Percentiles rank a stretch among this genome's conserved stretches.
phyloP scores from a whole-genome alignment of 2,888 invertebrate genomes.

The Megamerina dolium region DNA sequence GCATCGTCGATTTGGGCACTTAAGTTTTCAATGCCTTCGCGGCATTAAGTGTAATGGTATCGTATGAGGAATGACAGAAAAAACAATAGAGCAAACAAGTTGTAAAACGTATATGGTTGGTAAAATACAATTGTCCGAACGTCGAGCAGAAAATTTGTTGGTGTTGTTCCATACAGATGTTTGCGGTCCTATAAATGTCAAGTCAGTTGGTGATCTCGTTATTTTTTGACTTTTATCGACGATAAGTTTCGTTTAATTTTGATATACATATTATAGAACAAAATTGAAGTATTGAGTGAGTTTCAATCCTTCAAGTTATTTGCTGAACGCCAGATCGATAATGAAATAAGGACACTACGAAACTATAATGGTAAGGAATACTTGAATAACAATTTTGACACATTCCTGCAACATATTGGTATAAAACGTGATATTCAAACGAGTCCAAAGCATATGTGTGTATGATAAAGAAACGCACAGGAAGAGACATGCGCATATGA shows the following conservation, averaged over 20 bases:
- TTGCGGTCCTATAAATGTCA: constrained; percentile 18
- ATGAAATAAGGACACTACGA: constrained; percentile 8
- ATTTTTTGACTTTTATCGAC: constrained; percentile 21
- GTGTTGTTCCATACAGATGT: constrained; percentile 19
- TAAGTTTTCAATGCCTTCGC: constrained; percentile 10
- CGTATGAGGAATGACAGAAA: constrained; percentile 6
- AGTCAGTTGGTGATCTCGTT: constrained; percentile 19
- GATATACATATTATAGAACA: constrained; percentile 20
- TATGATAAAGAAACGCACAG: constrained; percentile 5
- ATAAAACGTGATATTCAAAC: constrained; percentile 6
- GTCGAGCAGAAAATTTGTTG: constrained; percentile 9
- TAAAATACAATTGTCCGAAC: constrained; percentile 13
- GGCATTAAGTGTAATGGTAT: constrained; percentile 7
- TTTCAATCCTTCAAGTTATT: constrained; percentile 17
- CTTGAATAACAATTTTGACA: too few species aligned
- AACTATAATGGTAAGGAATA: too few species aligned
- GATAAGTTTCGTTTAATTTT: constrained; percentile 14
- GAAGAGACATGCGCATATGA: too few species aligned
- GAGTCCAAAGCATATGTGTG: constrained; percentile 4
- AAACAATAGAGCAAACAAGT: background rate
- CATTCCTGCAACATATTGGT: too few species aligned
- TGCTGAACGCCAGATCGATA: constrained; percentile 12
- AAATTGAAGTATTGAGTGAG: constrained; percentile 13
- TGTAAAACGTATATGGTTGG: constrained; percentile 15
- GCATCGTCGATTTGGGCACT: too few species aligned